Percentiles rank a stretch among this genome's conserved stretches.
phyloP scores from a whole-genome alignment of 2,888 invertebrate species.

The Busseola fusca region DNA sequence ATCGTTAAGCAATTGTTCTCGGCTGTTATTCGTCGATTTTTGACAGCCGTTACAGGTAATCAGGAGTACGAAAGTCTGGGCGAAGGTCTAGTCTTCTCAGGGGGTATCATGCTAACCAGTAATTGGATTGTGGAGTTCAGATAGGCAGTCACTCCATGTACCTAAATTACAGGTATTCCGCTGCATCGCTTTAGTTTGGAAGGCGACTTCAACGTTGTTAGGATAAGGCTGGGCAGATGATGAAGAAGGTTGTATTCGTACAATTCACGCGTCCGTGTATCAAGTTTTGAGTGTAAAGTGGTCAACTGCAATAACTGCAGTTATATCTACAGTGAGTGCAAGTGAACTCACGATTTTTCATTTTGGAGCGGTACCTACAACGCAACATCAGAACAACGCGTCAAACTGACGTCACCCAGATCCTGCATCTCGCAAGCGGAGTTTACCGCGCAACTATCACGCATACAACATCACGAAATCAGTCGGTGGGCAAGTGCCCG shows the following conservation, averaged over 20 bases:
- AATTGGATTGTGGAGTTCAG: neutral
- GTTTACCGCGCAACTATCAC: too few species aligned
- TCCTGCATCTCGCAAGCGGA: too few species aligned
- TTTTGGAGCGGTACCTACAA: too few species aligned
- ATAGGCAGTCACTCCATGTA: too few species aligned
- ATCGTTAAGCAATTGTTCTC: neutral
- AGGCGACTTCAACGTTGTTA: too few species aligned
- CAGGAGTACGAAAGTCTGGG: neutral
- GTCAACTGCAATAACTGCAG: neutral
- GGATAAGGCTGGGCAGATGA: neutral
- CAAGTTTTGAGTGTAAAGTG: neutral
- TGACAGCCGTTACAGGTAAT: neutral
- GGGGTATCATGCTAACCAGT: neutral
- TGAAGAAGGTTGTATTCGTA: neutral
- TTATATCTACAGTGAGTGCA: neutral
- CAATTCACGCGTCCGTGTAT: too few species aligned
- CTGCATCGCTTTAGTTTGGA: neutral
- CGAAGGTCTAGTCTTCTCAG: neutral
- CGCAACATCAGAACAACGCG: too few species aligned
- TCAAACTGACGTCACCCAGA: too few species aligned
- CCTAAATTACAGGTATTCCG: neutral
- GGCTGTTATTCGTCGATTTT: neutral
- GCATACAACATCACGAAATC: too few species aligned
- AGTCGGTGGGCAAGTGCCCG: too few species aligned
- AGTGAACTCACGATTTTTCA: neutral